phyloP scores from a whole-genome alignment of 1,140 invertebrate species.

The Drosophila repleta region DNA sequence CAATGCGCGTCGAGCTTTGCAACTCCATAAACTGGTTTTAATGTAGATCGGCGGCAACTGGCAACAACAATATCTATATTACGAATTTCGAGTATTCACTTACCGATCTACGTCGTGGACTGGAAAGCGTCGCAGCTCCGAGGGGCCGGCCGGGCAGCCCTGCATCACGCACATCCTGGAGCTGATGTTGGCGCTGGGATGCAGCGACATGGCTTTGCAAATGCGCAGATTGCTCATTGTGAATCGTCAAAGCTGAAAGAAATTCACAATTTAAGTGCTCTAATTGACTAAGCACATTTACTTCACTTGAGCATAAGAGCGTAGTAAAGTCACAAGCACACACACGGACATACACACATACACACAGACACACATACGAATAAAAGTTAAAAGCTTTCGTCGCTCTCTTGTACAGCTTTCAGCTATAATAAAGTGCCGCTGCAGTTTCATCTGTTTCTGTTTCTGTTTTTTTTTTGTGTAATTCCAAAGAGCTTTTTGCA shows the following conservation, averaged over 20 bases:
- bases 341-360: not conserved
- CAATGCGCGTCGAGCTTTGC: slow-evolving; percentile 54
- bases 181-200: slow-evolving; percentile 40
- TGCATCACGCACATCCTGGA: slow-evolving; percentile 58
- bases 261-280: not conserved
- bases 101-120: slow-evolving; percentile 61
- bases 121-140: slow-evolving; percentile 65
- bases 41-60: slow-evolving; percentile 15
- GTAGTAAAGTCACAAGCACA: slow-evolving; percentile 2
- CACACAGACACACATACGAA: not conserved
- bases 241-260: not conserved
- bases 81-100: slow-evolving; percentile 29
- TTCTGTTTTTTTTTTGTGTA: not conserved
- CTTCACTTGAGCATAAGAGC: slow-evolving; percentile 23
- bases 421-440: slow-evolving; percentile 9
- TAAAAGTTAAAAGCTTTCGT: slow-evolving; percentile 46
- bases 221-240: slow-evolving; percentile 58
- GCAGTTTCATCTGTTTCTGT: slow-evolving; percentile 45
- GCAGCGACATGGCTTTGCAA: slow-evolving; percentile 59
- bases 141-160: slow-evolving; percentile 45
- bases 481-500: slow-evolving; percentile 29
- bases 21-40: slow-evolving; percentile 58
- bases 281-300: slow-evolving; percentile 19
- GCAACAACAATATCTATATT: too few relatives aligned
- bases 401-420: slow-evolving; percentile 34